Evolutionary conservation across 2,797 vertebrate species (phyloP), one percentile per base, ranked within the genome.

Genomic region (Danio jaintianensis): DNA sequence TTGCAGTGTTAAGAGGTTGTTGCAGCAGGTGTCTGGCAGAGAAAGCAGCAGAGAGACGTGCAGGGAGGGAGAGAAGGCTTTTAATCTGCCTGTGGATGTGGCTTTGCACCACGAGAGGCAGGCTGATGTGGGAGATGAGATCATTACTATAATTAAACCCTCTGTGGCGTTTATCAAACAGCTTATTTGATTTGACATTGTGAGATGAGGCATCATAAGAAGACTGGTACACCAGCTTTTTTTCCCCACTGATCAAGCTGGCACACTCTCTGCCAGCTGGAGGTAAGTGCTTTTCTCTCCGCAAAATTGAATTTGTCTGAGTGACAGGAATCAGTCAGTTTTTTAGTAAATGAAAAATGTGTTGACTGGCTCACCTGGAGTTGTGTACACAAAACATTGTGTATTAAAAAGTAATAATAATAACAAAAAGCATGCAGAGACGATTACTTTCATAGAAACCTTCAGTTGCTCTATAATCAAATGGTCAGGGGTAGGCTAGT

Each of bases 61-160:
- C 74, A 78, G 73, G 53, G 70, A 75, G 2, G 15, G 50, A 53
- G 22, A 29, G 36, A 11, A 40, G 5, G 29, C 48, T 75, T 79
- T 82, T 75, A 75, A 85, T 82, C 83, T 79, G 82, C 68, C 55
- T 68, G 47, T 40, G 52, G 56, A 74, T 73, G 43, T 71, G 81
- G 78, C 69, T 80, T 72, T 62, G 22, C 55, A 59, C 70, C 43
- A 8, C 56, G 56, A 62, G 74, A 84, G 81, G 63, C 62, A 16
- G 69, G 76, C 61, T 62, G 78, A 85, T 83, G 36, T 71, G 67
- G 15, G 45, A 76, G 66, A 84, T 84, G 82, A 84, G 80, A 82
- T 83, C 52, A 75, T 84, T 75, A 75, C 67, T 76, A 81, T 85
- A 77, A 88, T 89, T 84, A 87, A 85, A 88, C 75, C 59, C 72